Evolutionary conservation across 1,140 invertebrate species (phyloP), one percentile per base, ranked within the genome.

Genomic region (Musca domestica): DNA sequence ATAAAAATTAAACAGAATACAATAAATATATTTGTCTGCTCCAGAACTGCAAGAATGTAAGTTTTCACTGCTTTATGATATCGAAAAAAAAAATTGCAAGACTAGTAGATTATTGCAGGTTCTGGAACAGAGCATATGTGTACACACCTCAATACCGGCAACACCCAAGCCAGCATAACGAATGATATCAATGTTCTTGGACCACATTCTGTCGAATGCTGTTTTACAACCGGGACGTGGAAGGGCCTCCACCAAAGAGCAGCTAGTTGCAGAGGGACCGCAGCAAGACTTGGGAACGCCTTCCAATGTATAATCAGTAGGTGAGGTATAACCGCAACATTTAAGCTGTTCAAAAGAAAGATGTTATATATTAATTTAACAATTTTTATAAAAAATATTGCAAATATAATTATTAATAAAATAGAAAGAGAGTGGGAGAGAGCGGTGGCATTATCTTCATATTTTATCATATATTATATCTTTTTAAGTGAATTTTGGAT

Each of bases 141-240:
- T 67, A 73, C 54, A 81, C 77, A 91, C 89, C 85, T 91, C 89
- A 71, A 89, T 77, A 70, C 82, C 88, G 66, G 88, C 88, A 48
- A 92, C 84, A 48, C 86, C 89, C 54, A 92, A 84, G 12, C 87
- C 88, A 41, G 90, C 80, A 27, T 85, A 86, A 72, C 87, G 89
- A 25, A 90, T 83, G 30, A 86, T 76, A 64, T 86, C 84, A 48
- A 84, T 85, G 74, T 83, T 81, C 77, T 27, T 77, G 76, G 69
- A 83, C 77, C 71, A 89, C 74, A 20, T 84, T 0, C 81, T 72
- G 19, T 73, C 73, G 1, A 89, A 51, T 1, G 69, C 71, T 0
- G 10, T 0, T 0, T 68, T 67, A 72, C 87, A 89, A 56, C 87
- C 87, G 0, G 51, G 69, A 0, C 51, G n/a, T 30, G 79, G 75